Percentiles rank a stretch among this genome's conserved stretches.
Conservation (phyloP, 2,797 vertebrate genomes). For the Naso thynnoides region DNA sequence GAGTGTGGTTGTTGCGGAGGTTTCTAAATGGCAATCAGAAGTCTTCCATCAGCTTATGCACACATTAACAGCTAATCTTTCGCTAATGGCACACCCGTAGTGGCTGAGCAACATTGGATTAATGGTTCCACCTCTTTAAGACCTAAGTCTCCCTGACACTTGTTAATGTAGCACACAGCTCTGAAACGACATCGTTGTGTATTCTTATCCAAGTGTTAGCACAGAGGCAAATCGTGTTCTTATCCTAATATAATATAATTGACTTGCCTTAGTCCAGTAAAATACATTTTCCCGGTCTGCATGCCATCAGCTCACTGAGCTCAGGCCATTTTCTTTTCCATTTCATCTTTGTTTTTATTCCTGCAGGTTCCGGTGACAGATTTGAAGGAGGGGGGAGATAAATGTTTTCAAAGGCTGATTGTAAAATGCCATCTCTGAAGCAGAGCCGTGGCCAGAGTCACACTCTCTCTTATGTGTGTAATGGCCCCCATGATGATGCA, state of each 20-base stretch:
- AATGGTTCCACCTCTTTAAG: conserved; percentile 67
- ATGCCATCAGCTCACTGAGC: conserved; percentile 48
- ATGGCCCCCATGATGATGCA: conserved; percentile 85
- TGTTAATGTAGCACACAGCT: conserved; percentile 56
- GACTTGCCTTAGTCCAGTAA: conserved; percentile 63
- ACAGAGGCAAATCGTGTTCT: conserved; percentile 62
- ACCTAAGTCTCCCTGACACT: conserved; percentile 57
- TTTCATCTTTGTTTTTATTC: conserved; percentile 60
- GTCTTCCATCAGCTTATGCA: conserved; percentile 48
- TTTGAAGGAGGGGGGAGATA: conserved; percentile 61
- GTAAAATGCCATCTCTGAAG: conserved; percentile 87
- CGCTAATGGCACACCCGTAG: conserved; percentile 44
- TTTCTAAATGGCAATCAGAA: conserved; percentile 31
- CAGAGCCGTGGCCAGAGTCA: conserved; percentile 79
- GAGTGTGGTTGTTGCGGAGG: conserved; percentile 13
- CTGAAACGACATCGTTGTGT: conserved; percentile 47
- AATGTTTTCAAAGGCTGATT: conserved; percentile 83
- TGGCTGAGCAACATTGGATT: conserved; percentile 59
- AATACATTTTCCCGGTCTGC: conserved; percentile 63
- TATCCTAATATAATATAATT: conserved; percentile 69
- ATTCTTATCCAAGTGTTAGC: conserved; percentile 57
- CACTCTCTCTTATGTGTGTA: conserved; percentile 82
- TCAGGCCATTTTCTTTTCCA: conserved; percentile 52
- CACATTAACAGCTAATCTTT: conserved; percentile 51
- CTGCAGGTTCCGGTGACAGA: conserved; percentile 46